A percentile compares a stretch with the other conserved stretches of the same genome.
These are phyloP conservation scores for Troilus luridus DNA, from an alignment of 2,888 invertebrate genomes.

Conservation along the genomic window DNA sequence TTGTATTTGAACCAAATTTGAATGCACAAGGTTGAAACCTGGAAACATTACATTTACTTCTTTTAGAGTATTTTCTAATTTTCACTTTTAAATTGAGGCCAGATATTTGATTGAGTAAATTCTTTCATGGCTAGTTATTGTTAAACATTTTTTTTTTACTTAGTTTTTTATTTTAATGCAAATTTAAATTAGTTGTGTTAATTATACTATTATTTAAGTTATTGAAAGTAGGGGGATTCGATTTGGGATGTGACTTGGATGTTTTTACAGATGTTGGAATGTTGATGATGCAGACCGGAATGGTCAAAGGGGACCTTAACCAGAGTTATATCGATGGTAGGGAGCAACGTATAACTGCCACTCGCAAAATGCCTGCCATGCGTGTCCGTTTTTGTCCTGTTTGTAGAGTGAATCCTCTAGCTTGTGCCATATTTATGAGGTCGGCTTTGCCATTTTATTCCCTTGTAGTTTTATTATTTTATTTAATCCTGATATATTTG, in stretches of 20 bases:
- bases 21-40: background rate
- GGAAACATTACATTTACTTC: background rate
- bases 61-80: background rate
- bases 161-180: background rate
- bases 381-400: slow-evolving; percentile 61
- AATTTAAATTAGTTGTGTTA: slow-evolving; percentile 14
- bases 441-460: slow-evolving; percentile 63
- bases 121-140: background rate
- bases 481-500: background rate
- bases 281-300: slow-evolving; percentile 97
- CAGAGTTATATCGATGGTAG: slow-evolving; percentile 70
- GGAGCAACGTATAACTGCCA: slow-evolving; percentile 63
- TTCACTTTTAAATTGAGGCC: background rate
- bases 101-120: background rate
- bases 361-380: slow-evolving; percentile 62
- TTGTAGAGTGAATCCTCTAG: slow-evolving; percentile 63
- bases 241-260: slow-evolving; percentile 60
- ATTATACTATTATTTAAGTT: slow-evolving; percentile 52
- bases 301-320: slow-evolving; percentile 87
- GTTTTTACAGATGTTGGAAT: slow-evolving; percentile 93
- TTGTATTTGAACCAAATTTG: background rate
- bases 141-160: background rate
- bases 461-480: slow-evolving; percentile 3
- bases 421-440: slow-evolving; percentile 62
- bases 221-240: slow-evolving; percentile 44